Evolutionary conservation across 2,797 vertebrate genomes (phyloP), one percentile per base, ranked within the genome.

Genomic region (Characodon lateralis): DNA sequence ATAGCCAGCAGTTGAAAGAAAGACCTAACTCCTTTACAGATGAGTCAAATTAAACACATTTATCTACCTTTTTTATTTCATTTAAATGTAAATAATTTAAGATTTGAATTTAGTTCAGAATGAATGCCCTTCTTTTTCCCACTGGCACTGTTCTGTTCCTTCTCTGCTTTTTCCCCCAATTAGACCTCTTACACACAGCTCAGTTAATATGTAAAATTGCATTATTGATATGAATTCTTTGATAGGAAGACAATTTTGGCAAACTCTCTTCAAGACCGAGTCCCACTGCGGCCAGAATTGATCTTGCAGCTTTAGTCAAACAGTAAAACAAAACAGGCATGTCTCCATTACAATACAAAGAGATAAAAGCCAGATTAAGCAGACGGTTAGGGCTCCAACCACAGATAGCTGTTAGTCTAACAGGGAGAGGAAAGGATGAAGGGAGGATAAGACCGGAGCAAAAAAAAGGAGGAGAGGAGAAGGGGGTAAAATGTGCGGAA

Each of bases 331-430:
- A 92, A 94, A 96, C 46, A 95, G 94, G 92, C 93, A 94, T 96
- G 95, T 95, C 94, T 69, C 94, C 91, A 95, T 96, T 96, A 95
- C 95, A 95, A 94, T 93, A 87, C 92, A 79, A 85, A 89, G 91
- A 95, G 94, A 96, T 95, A 94, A 95, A 93, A 94, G 91, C 88
- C 92, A 94, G 94, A 95, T 95, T 94, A 95, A 93, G 93, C 76
- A 79, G 85, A 89, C 77, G 79, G 88, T 74, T 85, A 73, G 90
- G 89, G 89, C 87, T 86, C 86, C 90, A 89, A 82, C 88, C 82
- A 76, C 85, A 88, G 93, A 94, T 93, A 92, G 93, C 91, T 71
- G 91, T 89, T 83, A 91, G 91, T 85, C 84, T 89, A 84, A 88
- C 69, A 87, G 80, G 77, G 85, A 89, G 90, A 74, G 74, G 79